These are phyloP conservation scores for Catamblyrhynchus diadema DNA, from an alignment of 2,797 vertebrate genomes.

Conservation along the genomic window DNA sequence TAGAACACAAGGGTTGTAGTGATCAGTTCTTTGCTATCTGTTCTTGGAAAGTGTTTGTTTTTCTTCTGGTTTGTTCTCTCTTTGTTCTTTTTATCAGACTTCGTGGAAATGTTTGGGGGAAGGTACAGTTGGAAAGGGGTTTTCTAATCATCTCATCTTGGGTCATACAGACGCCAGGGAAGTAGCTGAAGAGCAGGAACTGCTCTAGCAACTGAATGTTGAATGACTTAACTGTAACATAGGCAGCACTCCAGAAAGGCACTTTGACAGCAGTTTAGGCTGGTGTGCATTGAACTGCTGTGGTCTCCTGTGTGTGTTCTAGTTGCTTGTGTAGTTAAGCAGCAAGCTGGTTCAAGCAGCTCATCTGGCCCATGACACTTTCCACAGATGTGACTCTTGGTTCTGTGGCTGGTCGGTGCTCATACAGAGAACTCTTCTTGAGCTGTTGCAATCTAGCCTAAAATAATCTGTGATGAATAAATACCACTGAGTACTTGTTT, in stretches of 20 bases:
- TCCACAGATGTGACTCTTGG: background rate
- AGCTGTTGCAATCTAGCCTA: background rate
- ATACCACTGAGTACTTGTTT: background rate
- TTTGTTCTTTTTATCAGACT: background rate
- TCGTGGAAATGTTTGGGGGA: background rate
- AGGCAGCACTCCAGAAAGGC: background rate
- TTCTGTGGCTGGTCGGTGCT: background rate
- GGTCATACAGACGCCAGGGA: background rate
- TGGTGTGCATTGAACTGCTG: background rate
- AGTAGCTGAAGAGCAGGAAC: background rate
- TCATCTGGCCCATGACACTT: background rate
- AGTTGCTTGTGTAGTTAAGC: background rate
- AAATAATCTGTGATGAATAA: background rate
- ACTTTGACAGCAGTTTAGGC: background rate
- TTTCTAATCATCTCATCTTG: background rate
- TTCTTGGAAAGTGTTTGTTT: background rate
- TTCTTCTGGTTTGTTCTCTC: background rate
- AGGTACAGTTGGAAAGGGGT: background rate
- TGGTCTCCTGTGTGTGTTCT: rapidly evolving
- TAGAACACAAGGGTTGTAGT: background rate
- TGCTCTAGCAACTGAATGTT: background rate
- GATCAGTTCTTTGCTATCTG: background rate
- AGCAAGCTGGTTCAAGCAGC: background rate
- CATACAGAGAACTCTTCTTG: background rate
- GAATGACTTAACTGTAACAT: background rate